Base-by-base conservation (phyloP, 2,888 invertebrate species). In the Tortricodes alternella region DNA sequence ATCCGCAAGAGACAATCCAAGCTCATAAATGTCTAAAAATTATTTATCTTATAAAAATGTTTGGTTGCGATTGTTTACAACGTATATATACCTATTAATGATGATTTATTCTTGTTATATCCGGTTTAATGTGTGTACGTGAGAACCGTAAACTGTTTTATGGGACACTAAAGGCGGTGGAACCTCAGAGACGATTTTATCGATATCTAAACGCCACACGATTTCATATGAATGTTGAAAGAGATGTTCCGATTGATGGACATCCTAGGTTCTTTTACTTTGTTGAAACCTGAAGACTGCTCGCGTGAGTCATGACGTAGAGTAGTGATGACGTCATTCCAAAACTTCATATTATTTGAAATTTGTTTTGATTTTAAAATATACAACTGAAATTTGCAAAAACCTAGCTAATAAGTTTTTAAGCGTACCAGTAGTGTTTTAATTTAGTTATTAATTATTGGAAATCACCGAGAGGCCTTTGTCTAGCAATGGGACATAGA, bases 71-170 rank as follows among this genome's bases (percentile, higher is more conserved):
- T 83, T 82, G 80, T 85, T 85, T 85, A 80, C 82, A 80, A 73
- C 75, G 64, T 71, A 69, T 78, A 80, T n/a, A n/a, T n/a, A n/a
- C n/a, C n/a, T n/a, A n/a, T 80, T 85, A 83, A 80, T 78, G 73
- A 80, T 87, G 86, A 89, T 89, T 89, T 88, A 88, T 87, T 78
- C 70, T 74, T 75, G 78, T 80, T 79, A 75, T 76, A 85, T 82
- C 84, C 78, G 79, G 73, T 79, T 81, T 85, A 86, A 87, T 85
- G 85, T 83, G 82, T 86, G 84, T 83, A 80, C 70, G 78, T 83
- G 85, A 83, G 83, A 82, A 69, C 78, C 72, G 83, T 88, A 85
- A 87, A 86, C 76, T 70, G 76, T 82, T 89, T 89, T 86, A 87
- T 85, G 83, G 74, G 80, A 79, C 83, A 81, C 70, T 83, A 84